A percentile compares a stretch with the other conserved stretches of the same genome.
These are phyloP conservation scores for Heliconius hewitsoni DNA, from an alignment of 1,140 invertebrate species.

Conservation along the genomic window DNA sequence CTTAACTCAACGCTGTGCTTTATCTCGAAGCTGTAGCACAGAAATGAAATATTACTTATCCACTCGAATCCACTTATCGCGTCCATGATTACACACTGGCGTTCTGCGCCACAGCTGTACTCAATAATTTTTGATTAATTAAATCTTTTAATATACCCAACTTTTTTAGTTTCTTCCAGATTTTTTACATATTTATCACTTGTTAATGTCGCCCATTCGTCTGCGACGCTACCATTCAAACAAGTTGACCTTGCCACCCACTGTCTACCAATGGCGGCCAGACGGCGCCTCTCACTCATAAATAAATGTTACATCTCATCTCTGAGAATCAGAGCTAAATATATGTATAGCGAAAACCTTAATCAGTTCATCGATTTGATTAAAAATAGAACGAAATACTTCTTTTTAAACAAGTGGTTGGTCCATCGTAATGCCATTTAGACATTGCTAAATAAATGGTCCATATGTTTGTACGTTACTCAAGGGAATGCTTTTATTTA, in stretches of 20 bases:
- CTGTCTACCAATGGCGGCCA: conserved; percentile 46
- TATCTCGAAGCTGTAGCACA: no score
- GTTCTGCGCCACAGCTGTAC: no score
- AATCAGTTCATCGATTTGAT: background rate
- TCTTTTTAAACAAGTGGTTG: background rate
- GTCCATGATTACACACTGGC: no score
- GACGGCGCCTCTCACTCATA: conserved; percentile 54
- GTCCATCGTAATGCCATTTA: background rate
- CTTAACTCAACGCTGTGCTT: no score
- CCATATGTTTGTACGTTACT: background rate
- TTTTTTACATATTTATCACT: conserved; percentile 14
- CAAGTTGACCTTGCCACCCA: conserved; percentile 48
- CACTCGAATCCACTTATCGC: no score
- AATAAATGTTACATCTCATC: conserved; percentile 35
- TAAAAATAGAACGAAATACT: background rate
- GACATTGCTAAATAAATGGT: background rate
- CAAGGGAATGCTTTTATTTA: background rate
- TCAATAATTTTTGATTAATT: background rate
- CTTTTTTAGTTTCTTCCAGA: background rate
- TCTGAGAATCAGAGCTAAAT: conserved; percentile 7
- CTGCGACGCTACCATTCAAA: conserved; percentile 46
- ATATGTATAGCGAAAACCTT: background rate
- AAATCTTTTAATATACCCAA: background rate
- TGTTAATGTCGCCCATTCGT: conserved; percentile 42
- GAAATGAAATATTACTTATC: no score